Percentiles rank a stretch among this genome's conserved stretches.
phyloP scores from a whole-genome alignment of 2,113 vertebrate species.

The Abramis brama region DNA sequence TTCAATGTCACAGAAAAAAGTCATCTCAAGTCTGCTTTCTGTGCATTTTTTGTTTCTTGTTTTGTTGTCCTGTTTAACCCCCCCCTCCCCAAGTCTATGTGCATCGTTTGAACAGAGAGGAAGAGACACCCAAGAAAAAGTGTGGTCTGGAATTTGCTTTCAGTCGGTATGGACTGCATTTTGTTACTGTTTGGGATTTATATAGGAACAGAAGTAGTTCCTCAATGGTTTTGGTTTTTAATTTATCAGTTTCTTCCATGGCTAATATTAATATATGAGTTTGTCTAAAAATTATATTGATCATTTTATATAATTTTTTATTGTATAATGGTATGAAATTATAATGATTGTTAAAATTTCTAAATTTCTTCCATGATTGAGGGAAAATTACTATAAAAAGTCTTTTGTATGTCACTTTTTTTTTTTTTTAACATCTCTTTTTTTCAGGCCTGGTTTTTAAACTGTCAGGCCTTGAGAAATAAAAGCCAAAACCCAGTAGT shows the following conservation, averaged over 20 bases:
- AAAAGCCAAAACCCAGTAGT: neutral
- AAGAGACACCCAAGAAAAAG: neutral
- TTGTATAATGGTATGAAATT: neutral
- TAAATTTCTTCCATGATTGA: conserved; percentile 35
- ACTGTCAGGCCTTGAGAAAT: neutral
- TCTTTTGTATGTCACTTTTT: neutral
- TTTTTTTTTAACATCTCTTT: neutral
- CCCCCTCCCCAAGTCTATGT: neutral
- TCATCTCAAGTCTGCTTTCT: neutral
- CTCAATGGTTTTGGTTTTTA: neutral
- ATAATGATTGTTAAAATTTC: conserved; percentile 21
- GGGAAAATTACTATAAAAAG: neutral
- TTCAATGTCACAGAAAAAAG: neutral
- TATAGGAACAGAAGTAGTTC: neutral
- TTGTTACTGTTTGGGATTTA: conserved; percentile 4
- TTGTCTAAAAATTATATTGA: conserved; percentile 6
- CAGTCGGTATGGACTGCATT: neutral
- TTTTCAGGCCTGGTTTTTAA: neutral
- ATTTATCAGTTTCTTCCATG: conserved; percentile 7
- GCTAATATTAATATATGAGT: conserved; percentile 27
- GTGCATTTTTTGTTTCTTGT: neutral
- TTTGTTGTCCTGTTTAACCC: neutral
- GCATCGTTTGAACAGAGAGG: neutral
- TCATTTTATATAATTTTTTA: conserved; percentile 10
- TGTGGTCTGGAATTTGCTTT: neutral